Evolutionary conservation across 2,797 vertebrate species (phyloP).

Genomic region (Leuciscus waleckii): DNA sequence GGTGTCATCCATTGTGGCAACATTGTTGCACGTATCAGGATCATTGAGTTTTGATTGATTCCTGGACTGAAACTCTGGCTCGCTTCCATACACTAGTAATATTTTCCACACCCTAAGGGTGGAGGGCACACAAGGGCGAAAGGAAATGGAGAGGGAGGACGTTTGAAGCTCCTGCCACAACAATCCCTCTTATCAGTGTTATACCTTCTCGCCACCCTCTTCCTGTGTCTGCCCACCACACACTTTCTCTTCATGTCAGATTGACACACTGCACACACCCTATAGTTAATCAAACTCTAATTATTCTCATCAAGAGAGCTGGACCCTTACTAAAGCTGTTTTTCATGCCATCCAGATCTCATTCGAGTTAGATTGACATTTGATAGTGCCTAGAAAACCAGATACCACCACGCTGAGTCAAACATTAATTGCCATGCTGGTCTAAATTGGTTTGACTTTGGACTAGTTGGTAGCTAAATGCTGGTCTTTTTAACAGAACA

Average conservation of each 20-base stretch:
- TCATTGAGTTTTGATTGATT: slow-evolving; percentile 55
- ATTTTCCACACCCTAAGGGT: slow-evolving; percentile 67
- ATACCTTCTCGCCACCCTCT: slow-evolving; percentile 46
- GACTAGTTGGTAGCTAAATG: background rate
- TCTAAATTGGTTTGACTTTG: background rate
- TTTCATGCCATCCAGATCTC: background rate
- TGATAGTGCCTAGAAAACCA: background rate
- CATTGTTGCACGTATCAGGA: background rate
- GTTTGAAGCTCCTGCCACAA: slow-evolving; percentile 49
- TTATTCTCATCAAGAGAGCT: slow-evolving; percentile 13
- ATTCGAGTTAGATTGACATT: slow-evolving; percentile 11
- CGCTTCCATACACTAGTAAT: slow-evolving; percentile 52
- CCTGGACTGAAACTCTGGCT: slow-evolving; percentile 50
- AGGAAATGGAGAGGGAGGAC: slow-evolving; percentile 62
- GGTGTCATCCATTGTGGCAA: background rate
- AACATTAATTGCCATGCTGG: background rate
- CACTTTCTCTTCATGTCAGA: slow-evolving; percentile 15
- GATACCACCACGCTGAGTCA: background rate
- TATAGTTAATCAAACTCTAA: slow-evolving; percentile 22
- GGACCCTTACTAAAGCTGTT: background rate
- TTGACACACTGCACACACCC: slow-evolving; percentile 14
- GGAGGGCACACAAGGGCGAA: slow-evolving; percentile 60
- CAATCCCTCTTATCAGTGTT: slow-evolving; percentile 66
- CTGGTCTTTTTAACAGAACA: background rate
- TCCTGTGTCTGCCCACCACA: slow-evolving; percentile 33